phyloP scores from a whole-genome alignment of 2,888 invertebrate species.

The Bedellia somnulentella region DNA sequence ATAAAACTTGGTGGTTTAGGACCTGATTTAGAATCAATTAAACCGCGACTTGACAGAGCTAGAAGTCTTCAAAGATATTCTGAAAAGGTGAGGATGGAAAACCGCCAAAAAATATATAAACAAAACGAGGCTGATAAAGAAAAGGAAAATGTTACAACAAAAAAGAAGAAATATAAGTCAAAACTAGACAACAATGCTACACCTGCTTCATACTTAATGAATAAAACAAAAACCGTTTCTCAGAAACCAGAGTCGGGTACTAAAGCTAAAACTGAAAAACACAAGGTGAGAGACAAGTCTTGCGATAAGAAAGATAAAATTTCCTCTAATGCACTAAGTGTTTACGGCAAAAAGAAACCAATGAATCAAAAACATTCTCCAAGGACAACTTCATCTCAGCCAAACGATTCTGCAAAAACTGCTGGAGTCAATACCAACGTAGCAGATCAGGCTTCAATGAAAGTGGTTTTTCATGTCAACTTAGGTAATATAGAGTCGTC shows the following conservation, averaged over 20 bases:
- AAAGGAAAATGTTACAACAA: background rate
- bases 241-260: background rate
- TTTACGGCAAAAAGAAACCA: too few relatives aligned
- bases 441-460: slow-evolving; percentile 22
- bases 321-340: too few relatives aligned
- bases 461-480: slow-evolving; percentile 41
- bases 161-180: background rate
- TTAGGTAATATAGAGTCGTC: slow-evolving; percentile 31
- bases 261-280: too few relatives aligned
- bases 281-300: too few relatives aligned
- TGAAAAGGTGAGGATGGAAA: slow-evolving; percentile 48
- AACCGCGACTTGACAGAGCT: slow-evolving; percentile 44
- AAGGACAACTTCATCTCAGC: too few relatives aligned
- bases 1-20: slow-evolving; percentile 43
- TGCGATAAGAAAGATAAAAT: too few relatives aligned
- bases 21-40: slow-evolving; percentile 41
- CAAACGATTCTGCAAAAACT: too few relatives aligned
- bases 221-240: slow-evolving; percentile 18
- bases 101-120: slow-evolving; percentile 42
- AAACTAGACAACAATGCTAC: slow-evolving; percentile 14
- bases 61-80: slow-evolving; percentile 50
- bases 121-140: slow-evolving; percentile 24
- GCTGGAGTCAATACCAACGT: slow-evolving; percentile 20
- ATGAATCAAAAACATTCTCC: too few relatives aligned
- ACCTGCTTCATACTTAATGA: slow-evolving; percentile 28